These are phyloP conservation scores for Mimachlamys varia DNA, from an alignment of 2,888 invertebrate genomes.

Conservation along the genomic window DNA sequence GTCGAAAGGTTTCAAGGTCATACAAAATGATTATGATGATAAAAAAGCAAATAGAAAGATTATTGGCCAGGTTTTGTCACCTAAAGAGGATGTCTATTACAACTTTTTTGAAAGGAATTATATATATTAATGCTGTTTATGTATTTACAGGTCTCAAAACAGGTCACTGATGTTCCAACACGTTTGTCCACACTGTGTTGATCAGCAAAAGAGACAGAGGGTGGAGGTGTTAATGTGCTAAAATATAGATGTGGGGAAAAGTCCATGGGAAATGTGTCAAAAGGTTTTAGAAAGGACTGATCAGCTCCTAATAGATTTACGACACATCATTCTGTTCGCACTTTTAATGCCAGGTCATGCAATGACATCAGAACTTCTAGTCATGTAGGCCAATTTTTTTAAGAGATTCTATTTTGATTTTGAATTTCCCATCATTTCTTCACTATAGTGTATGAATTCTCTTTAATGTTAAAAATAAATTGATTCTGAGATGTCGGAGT, in stretches of 20 bases:
- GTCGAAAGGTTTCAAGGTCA: neutral
- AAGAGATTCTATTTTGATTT: no score
- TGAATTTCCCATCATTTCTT: no score
- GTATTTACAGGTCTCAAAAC: neutral
- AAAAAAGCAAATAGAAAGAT: neutral
- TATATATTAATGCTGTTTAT: neutral
- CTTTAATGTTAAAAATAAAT: no score
- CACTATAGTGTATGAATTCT: no score
- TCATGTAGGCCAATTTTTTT: no score
- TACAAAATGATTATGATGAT: neutral
- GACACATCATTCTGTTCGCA: neutral
- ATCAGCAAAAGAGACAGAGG: neutral
- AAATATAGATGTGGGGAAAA: neutral
- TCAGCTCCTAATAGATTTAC: neutral
- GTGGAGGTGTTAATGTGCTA: neutral
- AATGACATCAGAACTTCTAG: no score
- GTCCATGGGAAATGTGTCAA: neutral
- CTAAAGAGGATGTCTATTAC: neutral
- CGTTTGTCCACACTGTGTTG: neutral
- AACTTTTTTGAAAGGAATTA: neutral
- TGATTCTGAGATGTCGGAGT: no score
- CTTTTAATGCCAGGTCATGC: neutral
- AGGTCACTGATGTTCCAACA: neutral
- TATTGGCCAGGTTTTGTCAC: neutral
- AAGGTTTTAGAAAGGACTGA: neutral